Evolutionary conservation across 2,797 vertebrate species (phyloP).

Genomic region (Spinus olivaceus): DNA sequence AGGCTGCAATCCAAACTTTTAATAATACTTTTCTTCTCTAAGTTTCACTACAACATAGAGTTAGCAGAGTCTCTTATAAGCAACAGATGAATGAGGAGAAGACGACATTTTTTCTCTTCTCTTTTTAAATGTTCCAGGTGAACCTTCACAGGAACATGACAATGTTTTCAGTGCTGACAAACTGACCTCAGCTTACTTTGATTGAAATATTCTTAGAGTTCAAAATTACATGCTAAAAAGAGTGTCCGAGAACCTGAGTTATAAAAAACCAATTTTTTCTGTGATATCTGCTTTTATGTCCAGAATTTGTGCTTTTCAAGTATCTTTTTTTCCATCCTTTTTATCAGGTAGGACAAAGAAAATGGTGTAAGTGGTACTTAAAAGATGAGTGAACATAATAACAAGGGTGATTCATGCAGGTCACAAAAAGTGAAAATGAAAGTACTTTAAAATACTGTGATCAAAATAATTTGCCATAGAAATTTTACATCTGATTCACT

Average conservation of each 20-base stretch:
- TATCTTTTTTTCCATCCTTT: fast-evolving
- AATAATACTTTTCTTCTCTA: neutral
- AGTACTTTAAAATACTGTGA: neutral
- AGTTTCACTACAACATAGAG: neutral
- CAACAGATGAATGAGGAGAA: neutral
- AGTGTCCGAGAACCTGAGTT: neutral
- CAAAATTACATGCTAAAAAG: neutral
- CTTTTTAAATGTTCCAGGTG: neutral
- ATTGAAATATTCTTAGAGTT: neutral
- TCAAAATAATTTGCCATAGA: neutral
- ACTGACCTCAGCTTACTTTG: neutral
- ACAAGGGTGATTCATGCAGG: neutral
- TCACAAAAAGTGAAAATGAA: neutral
- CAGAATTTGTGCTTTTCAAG: neutral
- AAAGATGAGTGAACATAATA: neutral
- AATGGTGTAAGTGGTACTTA: neutral
- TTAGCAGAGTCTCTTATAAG: neutral
- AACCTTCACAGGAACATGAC: neutral
- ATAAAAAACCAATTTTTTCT: neutral
- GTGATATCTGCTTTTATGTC: neutral
- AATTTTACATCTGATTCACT: neutral
- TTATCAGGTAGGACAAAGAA: neutral
- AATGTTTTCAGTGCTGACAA: neutral
- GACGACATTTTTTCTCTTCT: neutral
- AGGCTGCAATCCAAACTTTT: neutral